Evolutionary conservation across 2,113 vertebrate species (phyloP).

Genomic region (Mobula birostris): DNA sequence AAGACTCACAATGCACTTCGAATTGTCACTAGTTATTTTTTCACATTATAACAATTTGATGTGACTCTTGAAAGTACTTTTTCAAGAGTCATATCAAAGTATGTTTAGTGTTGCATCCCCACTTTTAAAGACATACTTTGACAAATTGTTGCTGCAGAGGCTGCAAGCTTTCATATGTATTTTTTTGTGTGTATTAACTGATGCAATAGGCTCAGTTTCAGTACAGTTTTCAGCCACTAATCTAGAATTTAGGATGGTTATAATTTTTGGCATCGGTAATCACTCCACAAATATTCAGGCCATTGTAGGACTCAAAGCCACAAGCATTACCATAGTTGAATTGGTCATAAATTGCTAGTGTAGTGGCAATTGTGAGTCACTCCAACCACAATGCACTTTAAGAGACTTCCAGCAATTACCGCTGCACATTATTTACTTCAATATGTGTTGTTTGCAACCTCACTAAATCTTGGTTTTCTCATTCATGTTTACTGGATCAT

Average conservation of each 20-base stretch:
- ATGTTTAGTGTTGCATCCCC: not conserved
- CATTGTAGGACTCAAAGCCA: slow-evolving; percentile 19
- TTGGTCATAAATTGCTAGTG: not conserved
- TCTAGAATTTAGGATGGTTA: slow-evolving; percentile 31
- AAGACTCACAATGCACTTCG: not conserved
- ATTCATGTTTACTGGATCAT: not conserved
- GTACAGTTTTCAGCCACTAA: not conserved
- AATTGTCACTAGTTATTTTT: not conserved
- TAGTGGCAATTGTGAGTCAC: slow-evolving; percentile 19
- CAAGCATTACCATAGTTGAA: slow-evolving; percentile 3
- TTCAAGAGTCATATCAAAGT: not conserved
- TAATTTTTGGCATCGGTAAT: slow-evolving; percentile 16
- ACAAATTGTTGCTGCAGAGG: not conserved
- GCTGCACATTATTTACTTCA: not conserved
- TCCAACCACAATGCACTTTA: not conserved
- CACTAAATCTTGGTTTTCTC: not conserved
- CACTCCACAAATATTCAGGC: slow-evolving; percentile 36
- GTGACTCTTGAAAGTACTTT: not conserved
- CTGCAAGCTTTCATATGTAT: not conserved
- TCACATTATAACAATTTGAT: not conserved
- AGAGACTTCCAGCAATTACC: not conserved
- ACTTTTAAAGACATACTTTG: not conserved
- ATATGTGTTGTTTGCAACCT: not conserved
- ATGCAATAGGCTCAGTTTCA: not conserved
- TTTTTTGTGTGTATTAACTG: not conserved